A percentile compares a stretch with the other conserved stretches of the same genome.
Conservation (phyloP, 2,797 vertebrate genomes). For the Dryobates pubescens region DNA sequence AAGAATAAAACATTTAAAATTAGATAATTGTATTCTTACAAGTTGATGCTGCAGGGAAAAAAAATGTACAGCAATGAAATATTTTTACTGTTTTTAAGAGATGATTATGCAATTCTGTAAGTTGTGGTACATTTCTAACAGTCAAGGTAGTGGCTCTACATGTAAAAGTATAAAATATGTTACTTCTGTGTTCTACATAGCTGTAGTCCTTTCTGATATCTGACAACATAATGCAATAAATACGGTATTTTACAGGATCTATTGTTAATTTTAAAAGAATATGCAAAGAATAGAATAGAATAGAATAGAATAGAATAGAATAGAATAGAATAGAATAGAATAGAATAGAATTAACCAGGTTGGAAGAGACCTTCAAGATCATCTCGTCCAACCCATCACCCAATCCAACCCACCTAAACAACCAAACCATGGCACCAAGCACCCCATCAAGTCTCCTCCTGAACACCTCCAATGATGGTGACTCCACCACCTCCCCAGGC, state of each 20-base stretch:
- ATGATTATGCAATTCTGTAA: slow-evolving; percentile 12
- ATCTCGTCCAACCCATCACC: no score
- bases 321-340: no score
- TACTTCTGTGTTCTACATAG: not conserved
- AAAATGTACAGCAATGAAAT: not conserved
- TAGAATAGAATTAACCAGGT: no score
- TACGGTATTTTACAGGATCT: not conserved
- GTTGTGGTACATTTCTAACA: not conserved
- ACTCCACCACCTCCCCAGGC: no score
- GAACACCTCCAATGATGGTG: no score
- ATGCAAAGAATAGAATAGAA: not conserved
- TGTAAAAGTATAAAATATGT: not conserved
- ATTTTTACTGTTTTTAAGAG: not conserved
- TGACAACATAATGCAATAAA: not conserved
- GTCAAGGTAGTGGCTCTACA: not conserved
- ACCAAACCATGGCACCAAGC: no score
- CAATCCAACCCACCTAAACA: no score
- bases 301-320: no score
- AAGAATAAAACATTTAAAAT: not conserved
- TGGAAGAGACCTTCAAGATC: no score
- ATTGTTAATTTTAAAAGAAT: not conserved
- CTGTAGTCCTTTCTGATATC: not conserved
- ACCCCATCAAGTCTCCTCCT: no score
- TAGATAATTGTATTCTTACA: not conserved
- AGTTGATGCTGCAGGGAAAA: not conserved